Conservation (phyloP, 2,797 vertebrate species). For the Perodicticus potto region DNA sequence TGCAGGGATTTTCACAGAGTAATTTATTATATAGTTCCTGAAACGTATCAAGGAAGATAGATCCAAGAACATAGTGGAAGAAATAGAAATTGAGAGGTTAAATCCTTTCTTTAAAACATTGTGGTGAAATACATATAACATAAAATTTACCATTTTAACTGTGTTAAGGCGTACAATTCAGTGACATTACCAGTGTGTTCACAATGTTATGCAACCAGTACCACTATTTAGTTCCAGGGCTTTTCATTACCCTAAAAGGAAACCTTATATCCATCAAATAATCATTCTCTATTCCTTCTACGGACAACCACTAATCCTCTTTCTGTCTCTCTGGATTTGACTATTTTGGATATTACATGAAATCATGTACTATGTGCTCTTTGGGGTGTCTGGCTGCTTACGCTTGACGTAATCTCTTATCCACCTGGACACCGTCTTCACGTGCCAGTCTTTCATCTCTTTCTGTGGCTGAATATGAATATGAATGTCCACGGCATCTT, state of each 20-base stretch:
- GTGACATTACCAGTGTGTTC: not conserved
- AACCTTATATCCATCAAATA: not conserved
- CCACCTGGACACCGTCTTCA: too few species aligned
- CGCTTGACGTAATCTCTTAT: not conserved
- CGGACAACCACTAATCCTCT: not conserved
- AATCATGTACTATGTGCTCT: not conserved
- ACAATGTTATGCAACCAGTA: not conserved
- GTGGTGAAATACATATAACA: not conserved
- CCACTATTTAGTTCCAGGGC: conserved; percentile 10
- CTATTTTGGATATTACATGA: not conserved
- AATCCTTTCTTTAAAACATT: conserved; percentile 1
- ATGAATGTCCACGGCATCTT: not conserved
- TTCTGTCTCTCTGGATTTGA: not conserved
- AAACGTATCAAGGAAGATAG: not conserved
- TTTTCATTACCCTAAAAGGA: not conserved
- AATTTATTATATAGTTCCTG: not conserved
- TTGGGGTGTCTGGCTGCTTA: not conserved
- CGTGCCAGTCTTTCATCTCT: not conserved
- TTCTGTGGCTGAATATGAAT: not conserved
- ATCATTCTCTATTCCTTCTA: not conserved
- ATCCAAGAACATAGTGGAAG: not conserved
- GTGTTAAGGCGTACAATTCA: not conserved
- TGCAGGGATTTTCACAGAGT: not conserved
- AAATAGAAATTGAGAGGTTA: not conserved
- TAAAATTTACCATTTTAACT: not conserved